Percentiles rank a stretch among this genome's conserved stretches.
phyloP scores from a whole-genome alignment of 2,113 vertebrate genomes.

The Cheilinus undulatus region DNA sequence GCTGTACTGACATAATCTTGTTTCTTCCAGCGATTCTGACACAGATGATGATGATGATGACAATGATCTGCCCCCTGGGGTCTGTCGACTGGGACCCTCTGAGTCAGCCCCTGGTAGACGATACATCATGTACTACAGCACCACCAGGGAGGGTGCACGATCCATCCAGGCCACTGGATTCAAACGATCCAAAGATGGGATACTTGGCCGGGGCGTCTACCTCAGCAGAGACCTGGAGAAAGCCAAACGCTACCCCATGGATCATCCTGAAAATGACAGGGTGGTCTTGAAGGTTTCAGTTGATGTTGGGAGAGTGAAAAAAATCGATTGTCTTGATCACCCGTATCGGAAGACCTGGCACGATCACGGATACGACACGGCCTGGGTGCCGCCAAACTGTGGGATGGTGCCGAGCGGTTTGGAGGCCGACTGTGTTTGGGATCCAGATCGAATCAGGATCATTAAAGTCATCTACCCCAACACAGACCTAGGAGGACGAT shows the following conservation, averaged over 20 bases:
- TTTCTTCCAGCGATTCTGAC: neutral
- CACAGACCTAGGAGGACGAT: accelerated
- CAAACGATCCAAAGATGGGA: constrained; percentile 2
- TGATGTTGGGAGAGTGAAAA: constrained; percentile 49
- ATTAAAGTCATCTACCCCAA: constrained; percentile 2
- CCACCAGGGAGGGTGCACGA: neutral
- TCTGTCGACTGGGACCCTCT: accelerated
- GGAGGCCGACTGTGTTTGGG: constrained; percentile 80
- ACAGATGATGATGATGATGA: constrained; percentile 56
- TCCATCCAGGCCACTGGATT: constrained; percentile 35
- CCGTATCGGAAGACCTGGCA: constrained; percentile 71
- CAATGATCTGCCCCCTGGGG: neutral
- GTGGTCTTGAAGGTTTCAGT: constrained; percentile 47
- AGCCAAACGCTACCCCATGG: constrained; percentile 65
- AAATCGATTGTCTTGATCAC: constrained; percentile 59
- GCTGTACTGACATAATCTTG: no score
- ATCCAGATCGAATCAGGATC: constrained; percentile 47
- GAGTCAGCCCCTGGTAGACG: accelerated
- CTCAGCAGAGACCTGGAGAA: constrained; percentile 75
- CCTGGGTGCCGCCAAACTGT: constrained; percentile 63
- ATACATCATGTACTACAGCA: constrained; percentile 83
- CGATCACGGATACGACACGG: neutral
- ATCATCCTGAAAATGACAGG: accelerated
- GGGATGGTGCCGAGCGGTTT: constrained; percentile 73
- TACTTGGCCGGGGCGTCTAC: constrained; percentile 78